A percentile compares a stretch with the other conserved stretches of the same genome.
Conservation (phyloP, 2,797 vertebrate species). For the Argya squamiceps region DNA sequence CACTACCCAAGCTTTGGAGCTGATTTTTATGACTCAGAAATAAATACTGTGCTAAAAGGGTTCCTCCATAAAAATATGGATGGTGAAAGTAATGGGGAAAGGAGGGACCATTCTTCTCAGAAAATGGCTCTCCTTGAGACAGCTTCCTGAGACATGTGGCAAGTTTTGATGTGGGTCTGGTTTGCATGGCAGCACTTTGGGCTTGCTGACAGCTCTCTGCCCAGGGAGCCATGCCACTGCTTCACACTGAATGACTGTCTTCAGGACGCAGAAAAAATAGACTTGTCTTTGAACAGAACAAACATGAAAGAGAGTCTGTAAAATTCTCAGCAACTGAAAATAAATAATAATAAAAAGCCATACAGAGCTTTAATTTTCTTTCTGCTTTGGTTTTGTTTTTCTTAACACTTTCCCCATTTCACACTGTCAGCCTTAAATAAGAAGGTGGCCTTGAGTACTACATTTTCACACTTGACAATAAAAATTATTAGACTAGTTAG, state of each 20-base stretch:
- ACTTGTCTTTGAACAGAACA: not conserved
- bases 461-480: not conserved
- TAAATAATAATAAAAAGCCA: not conserved
- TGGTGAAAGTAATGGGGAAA: not conserved
- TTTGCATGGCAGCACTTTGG: not conserved
- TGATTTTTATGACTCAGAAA: slow-evolving; percentile 66
- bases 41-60: slow-evolving; percentile 36
- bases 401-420: not conserved
- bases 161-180: not conserved
- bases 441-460: not conserved
- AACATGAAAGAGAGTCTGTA: not conserved
- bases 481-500: not conserved
- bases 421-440: not conserved
- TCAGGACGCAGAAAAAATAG: not conserved
- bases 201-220: not conserved
- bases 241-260: not conserved
- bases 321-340: not conserved
- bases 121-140: not conserved
- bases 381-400: not conserved
- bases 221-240: not conserved
- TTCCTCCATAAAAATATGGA: slow-evolving; percentile 16
- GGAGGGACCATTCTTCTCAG: not conserved
- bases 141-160: not conserved
- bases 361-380: not conserved
- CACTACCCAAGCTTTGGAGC: slow-evolving; percentile 47